Conservation (phyloP, 2,888 invertebrate genomes). For the Oxycera nigricornis region DNA sequence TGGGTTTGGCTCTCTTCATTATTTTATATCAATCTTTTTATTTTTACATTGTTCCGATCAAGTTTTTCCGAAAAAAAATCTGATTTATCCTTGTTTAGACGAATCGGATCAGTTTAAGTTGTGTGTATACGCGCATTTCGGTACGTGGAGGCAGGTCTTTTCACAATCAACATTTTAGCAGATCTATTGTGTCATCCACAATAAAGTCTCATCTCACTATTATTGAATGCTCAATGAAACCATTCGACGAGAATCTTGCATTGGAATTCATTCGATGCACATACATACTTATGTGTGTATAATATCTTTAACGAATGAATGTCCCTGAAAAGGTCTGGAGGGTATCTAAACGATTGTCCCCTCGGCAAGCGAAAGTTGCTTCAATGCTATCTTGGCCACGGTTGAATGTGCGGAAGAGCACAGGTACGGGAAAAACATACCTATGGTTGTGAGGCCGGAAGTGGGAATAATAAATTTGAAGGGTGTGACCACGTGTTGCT, state of each 20-base stretch:
- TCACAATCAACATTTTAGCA: slow-evolving; percentile 13
- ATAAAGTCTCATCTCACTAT: slow-evolving; percentile 24
- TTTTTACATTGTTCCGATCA: background rate
- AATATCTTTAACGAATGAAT: background rate
- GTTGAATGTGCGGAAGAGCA: slow-evolving; percentile 17
- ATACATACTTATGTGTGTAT: too few relatives aligned
- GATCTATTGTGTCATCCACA: slow-evolving; percentile 28
- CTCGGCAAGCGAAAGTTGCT: slow-evolving; percentile 11
- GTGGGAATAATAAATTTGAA: slow-evolving; percentile 48
- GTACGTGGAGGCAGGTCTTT: background rate
- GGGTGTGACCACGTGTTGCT: slow-evolving; percentile 49
- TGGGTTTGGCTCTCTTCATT: slow-evolving; percentile 5
- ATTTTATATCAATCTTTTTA: slow-evolving; percentile 1
- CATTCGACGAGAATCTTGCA: slow-evolving; percentile 2
- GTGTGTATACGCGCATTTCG: background rate
- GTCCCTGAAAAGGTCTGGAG: background rate
- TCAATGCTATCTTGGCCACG: background rate
- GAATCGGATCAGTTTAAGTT: slow-evolving; percentile 35
- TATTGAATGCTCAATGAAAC: slow-evolving; percentile 1
- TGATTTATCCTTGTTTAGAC: slow-evolving; percentile 17
- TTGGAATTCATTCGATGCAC: background rate
- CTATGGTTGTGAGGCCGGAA: slow-evolving; percentile 43
- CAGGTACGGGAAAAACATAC: slow-evolving; percentile 26
- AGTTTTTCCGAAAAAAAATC: background rate
- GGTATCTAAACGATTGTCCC: background rate